Base-by-base conservation (phyloP, 2,797 vertebrate species). In the Sciaenops ocellatus region DNA sequence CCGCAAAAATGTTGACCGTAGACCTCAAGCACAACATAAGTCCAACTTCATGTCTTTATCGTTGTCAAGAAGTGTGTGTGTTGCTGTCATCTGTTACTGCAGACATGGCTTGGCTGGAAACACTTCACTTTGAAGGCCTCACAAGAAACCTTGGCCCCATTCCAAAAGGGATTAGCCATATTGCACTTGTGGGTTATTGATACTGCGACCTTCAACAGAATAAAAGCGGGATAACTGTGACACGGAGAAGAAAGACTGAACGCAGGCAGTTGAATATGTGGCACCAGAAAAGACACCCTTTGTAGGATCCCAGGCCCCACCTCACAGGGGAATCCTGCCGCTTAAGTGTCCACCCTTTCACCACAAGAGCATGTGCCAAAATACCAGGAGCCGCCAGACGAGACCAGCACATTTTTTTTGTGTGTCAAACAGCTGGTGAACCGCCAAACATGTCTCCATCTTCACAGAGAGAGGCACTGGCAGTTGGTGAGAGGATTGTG, bases 301-400 rank as follows among this genome's bases (percentile, higher is more conserved):
- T 68, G 61, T 75, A 78, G 63, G 61, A 57, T 84, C 80, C 73
- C 82, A 51, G 46, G 88, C 89, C 92, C 84, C 86, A 80, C 92
- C 94, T 93, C 75, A 74, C 47, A 65, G 59, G 90, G 87, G 90
- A 94, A 94, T 94, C 88, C 80, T 47, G 67, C 61, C 3, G 13
- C 77, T 51, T 38, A 20, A 69, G 71, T 48, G 62, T 84, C 77
- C 76, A 73, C 68, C 69, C 82, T 38, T 64, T 78, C 59, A 70
- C 72, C 79, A 41, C 66, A 79, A 16, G 62, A 80, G 61, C 66
- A 48, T 70, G 47, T 88, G 92, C 87, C 87, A 90, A 87, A 93
- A 91, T 89, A 71, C 84, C 73, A 74, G 47, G 61, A 81, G 76
- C 76, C 26, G 20, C 77, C 78, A 80, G 69, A 85, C 64, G 50